Evolutionary conservation across 2,888 invertebrate species (phyloP), one percentile per base, ranked within the genome.

Genomic region (Aethes cnicana): DNA sequence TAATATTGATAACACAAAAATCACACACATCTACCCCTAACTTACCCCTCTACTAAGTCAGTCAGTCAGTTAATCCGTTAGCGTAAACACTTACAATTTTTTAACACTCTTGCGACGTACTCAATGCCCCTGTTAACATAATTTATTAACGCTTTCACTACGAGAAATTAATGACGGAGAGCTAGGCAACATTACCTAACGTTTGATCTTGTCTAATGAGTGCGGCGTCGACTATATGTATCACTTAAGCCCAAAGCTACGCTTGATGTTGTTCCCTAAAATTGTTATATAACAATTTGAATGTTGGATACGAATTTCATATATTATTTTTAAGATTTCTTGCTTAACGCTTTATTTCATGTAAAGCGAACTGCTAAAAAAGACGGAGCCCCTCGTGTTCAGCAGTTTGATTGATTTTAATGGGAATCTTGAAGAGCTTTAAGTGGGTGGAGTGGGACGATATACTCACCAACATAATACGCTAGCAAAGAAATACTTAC

Each of bases 201-300:
- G 70, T 79, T 77, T 77, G 81, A 81, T 81, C 76, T 74, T 72
- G 66, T 67, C 66, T 76, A 74, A 81, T 72, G 72, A 70, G 71
- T 64, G 69, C 53, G 72, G 72, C 63, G 70, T 66, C 59, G 57
- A 63, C 62, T 65, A 56, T 67, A 64, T 60, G 61, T 72, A 64
- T 66, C 66, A 68, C 63, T 69, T 63, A 62, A 64, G 65, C 68
- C 61, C 50, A 66, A 64, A 46, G 56, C 62, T 59, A 52, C 59
- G 57, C 33, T 16, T n/a, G n/a, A n/a, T n/a, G n/a, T n/a, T n/a
- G n/a, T n/a, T n/a, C n/a, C n/a, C n/a, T n/a, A n/a, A n/a, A n/a
- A n/a, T n/a, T n/a, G n/a, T n/a, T n/a, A n/a, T n/a, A n/a, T n/a
- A n/a, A n/a, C n/a, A n/a, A n/a, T n/a, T n/a, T n/a, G n/a, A n/a